Percentiles rank a stretch among this genome's conserved stretches.
Conservation (phyloP, 1,140 invertebrate genomes). For the Drosophila virilis region DNA sequence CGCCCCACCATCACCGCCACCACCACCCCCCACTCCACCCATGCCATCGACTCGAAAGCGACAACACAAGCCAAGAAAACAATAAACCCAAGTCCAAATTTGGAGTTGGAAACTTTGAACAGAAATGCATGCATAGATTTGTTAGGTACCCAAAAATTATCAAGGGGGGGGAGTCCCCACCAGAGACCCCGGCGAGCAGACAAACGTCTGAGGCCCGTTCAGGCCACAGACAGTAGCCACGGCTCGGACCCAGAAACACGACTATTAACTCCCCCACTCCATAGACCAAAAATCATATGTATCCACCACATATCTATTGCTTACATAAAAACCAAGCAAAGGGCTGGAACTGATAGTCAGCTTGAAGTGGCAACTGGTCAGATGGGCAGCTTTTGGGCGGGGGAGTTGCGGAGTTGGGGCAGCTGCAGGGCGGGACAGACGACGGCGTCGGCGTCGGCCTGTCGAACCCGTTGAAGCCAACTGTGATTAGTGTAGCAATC, state of each 20-base stretch:
- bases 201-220: not conserved
- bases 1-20: too few relatives aligned
- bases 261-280: conserved; percentile 11
- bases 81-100: conserved; percentile 34
- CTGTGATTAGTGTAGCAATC: conserved; percentile 75
- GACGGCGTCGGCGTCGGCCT: conserved; percentile 19
- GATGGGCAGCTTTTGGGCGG: not conserved
- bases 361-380: conserved; percentile 9
- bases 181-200: not conserved
- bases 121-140: conserved; percentile 19
- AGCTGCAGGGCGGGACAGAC: conserved; percentile 3
- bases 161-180: not conserved
- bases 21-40: conserved; percentile 1
- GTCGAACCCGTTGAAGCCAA: conserved; percentile 51
- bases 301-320: conserved; percentile 14
- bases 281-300: conserved; percentile 10
- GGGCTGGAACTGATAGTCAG: conserved; percentile 16
- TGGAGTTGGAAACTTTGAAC: conserved; percentile 40
- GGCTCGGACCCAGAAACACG: not conserved
- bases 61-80: conserved; percentile 48
- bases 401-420: conserved; percentile 14
- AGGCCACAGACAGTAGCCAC: conserved; percentile 11
- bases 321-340: conserved; percentile 45
- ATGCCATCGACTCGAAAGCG: conserved; percentile 19
- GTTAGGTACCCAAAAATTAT: conserved; percentile 12